Evolutionary conservation across 37 sponge, comb jelly and placozoan species (phyloP), one percentile per base, ranked within the genome.

Genomic region (Tethya wilhelma): DNA sequence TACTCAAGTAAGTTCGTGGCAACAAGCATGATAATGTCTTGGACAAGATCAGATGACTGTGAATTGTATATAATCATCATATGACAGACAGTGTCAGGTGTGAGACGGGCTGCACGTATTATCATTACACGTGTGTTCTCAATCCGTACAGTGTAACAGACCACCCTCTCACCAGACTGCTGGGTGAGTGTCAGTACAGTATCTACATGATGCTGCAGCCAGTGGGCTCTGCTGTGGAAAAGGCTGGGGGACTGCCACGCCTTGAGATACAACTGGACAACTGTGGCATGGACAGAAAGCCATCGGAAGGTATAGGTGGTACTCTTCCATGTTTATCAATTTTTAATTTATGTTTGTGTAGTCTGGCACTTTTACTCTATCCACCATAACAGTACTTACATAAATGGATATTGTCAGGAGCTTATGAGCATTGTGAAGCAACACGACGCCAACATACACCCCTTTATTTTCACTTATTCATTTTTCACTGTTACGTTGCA

Each of bases 91-190:
- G 67, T 66, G 67, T 66, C 38, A 28, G 57, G 4, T 33, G 67
- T 23, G n/a, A 4, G 40, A 17, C 6, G 38, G 22, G 28, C 69
- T 68, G 3, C 29, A 4, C 33, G 31, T 56, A 30, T 19, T 56
- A n/a, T 43, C 3, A 44, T 39, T 44, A 57, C 59, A 6, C 60
- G 22, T 3, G 17, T 39, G 36, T 46, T n/a, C 46, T 31, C 26
- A 5, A 12, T 26, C 22, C 37, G 30, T 78, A 38, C 59, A 94
- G 94, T 19, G 71, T 64, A 26, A 38, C 57, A 8, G 88, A 94
- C 38, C 95, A 94, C 53, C 95, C 95, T 12, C 67, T 94, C 39
- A 41, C 72, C 26, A 74, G 78, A 20, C 88, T 86, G 28, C 78
- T 94, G 41, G 95, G 85, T 0, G 86, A 86, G 71, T 78, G 71